Evolutionary conservation across 23 tunicate species (phyloP), one percentile per base, ranked within the genome.

Genomic region (Ciona savignyi): DNA sequence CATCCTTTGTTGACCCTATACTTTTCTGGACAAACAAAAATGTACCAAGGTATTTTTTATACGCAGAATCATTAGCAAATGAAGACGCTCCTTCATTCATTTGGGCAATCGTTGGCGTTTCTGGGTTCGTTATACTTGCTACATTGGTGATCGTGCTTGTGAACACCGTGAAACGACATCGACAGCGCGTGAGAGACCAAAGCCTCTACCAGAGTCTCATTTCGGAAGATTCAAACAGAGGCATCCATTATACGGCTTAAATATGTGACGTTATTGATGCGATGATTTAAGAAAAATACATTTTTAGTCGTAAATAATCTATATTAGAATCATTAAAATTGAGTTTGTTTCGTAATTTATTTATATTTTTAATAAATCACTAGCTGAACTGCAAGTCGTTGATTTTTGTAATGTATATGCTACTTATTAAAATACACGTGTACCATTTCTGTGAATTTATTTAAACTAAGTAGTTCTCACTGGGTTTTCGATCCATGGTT

Each of bases 41-140:
- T n/a, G n/a, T n/a, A n/a, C n/a, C n/a, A n/a, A n/a, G n/a, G n/a
- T n/a, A 49, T 49, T 64, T 22, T 30, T 1, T 1, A 70, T 51
- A 70, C 15, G 76, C 76, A 48, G 64, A 49, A 48, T 6, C 76
- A 1, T 42, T 48, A 1, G 76, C 6, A 6, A 42, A 15, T 4
- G 27, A 48, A 42, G 35, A 49, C 1, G 73, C 70, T 1, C 90
- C 90, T 3, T 79, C 83, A 6, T 86, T 86, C 64, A 29, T 86
- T 25, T 79, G 83, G 84, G 84, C 93, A 21, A 86, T 86, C 25
- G 81, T 86, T 26, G 85, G 93, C 33, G 93, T 86, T 30, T 20
- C 62, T 6, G 72, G 73, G 3, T 78, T 86, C 42, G 80, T 79
- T 20, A 74, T 86, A 32, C 26, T 79, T 33, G 80, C 82, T 51